These are phyloP conservation scores for Strigamia crassipes DNA, from an alignment of 2,888 invertebrate genomes.

Conservation along the genomic window DNA sequence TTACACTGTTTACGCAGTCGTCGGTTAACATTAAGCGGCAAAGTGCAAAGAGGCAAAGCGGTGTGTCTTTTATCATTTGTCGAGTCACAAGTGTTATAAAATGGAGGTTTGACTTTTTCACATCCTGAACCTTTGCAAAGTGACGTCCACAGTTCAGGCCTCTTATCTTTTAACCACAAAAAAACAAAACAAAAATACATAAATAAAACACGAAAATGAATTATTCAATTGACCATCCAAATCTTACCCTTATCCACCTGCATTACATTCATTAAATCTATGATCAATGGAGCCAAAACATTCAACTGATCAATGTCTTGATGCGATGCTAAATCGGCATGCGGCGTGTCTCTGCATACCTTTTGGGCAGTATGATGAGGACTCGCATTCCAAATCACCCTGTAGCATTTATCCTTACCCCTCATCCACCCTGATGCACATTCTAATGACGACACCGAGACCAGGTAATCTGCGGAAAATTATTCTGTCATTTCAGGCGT, in stretches of 20 bases:
- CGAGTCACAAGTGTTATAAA: background rate
- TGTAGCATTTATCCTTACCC: background rate
- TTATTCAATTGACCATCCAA: background rate
- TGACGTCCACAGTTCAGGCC: background rate
- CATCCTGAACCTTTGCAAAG: background rate
- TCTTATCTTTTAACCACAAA: background rate
- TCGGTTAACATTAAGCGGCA: background rate
- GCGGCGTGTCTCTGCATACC: background rate
- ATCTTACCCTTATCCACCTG: background rate
- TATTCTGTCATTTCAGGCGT: background rate
- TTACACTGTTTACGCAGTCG: background rate
- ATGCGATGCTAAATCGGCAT: background rate
- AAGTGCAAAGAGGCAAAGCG: background rate
- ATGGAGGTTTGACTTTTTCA: conserved; percentile 6
- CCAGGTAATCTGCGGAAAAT: background rate
- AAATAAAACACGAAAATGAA: background rate
- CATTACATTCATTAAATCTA: background rate
- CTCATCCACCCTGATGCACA: background rate
- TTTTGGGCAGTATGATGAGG: background rate
- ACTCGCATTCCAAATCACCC: background rate
- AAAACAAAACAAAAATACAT: background rate
- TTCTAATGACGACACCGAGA: background rate
- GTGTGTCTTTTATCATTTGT: conserved; percentile 1
- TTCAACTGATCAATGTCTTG: background rate
- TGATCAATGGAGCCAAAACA: background rate